Conservation (phyloP, 2,113 vertebrate genomes). For the Albula goreensis region DNA sequence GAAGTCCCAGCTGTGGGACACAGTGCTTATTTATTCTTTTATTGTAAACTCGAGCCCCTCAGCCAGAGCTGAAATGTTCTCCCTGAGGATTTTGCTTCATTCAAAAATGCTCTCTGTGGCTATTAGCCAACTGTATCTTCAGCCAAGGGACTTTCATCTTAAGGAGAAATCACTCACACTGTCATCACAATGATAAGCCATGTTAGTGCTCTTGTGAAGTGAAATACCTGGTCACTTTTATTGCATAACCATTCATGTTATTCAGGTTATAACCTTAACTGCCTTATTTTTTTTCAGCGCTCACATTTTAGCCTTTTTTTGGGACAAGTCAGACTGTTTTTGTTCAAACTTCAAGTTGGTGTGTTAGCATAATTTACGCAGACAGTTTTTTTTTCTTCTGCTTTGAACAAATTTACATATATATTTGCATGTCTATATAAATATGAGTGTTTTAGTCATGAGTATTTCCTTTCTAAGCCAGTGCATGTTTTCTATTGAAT, state of each 20-base stretch:
- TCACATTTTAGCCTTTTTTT: not conserved
- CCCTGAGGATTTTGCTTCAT: not conserved
- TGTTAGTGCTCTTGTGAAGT: not conserved
- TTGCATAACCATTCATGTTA: not conserved
- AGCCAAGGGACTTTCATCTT: not conserved
- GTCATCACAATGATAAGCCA: not conserved
- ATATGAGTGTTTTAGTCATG: not conserved
- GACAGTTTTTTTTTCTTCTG: not conserved
- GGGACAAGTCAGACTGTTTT: not conserved
- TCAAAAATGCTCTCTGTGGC: conserved; percentile 17
- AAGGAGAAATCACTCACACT: not conserved
- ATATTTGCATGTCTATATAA: not conserved
- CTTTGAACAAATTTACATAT: not conserved
- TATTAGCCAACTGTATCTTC: conserved; percentile 9
- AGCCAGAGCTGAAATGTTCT: not conserved
- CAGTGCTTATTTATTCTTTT: conserved; percentile 10
- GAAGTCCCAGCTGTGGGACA: not conserved
- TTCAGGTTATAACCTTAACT: not conserved
- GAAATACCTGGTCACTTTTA: not conserved
- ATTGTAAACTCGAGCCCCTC: not conserved
- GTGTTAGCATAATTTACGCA: not conserved
- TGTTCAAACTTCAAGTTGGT: not conserved
- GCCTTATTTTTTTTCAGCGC: not conserved
- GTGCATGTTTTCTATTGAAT: not conserved
- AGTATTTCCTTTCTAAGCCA: not conserved